Evolutionary conservation across 2,113 vertebrate species (phyloP), one percentile per base, ranked within the genome.

Genomic region (Lasiurus cinereus): DNA sequence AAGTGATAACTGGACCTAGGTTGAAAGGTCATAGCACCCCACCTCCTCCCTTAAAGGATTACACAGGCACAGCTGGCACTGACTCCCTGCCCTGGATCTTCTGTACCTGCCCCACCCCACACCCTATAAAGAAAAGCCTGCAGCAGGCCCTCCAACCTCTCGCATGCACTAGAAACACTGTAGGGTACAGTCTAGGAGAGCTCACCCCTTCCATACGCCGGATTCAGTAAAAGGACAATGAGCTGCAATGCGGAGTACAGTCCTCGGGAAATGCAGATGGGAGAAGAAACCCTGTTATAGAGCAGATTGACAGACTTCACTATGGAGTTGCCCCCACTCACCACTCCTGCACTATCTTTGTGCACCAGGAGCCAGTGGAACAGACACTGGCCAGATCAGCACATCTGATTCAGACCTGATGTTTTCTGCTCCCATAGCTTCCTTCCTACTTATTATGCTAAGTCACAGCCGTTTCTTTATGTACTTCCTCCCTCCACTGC

Each of bases 31-130:
- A 73, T 8, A 2, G 33, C 62, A 78, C n/a, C n/a, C 19, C 8
- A 6, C 21, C 19, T 8, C 19, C 19, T 64, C 31, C 6, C n/a
- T 29, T 8, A 2, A 13, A 73, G 72, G 11, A n/a, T 0, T 0
- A 19, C 19, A 9, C 14, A 5, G 46, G 18, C 5, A 27, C 8
- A 8, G 3, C 43, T 27, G 46, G 31, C 4, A 13, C 0, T 6
- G 8, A 15, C 16, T n/a, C 16, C 22, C n/a, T 56, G 21, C 56
- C 22, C 56, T 59, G 22, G 31, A 54, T 70, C 50, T 64, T 16
- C 29, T 16, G 8, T 10, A 9, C 72, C 69, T 80, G 22, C 18
- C 14, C 14, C 11, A 24, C 64, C 8, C n/a, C 36, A 1, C 1
- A 11, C 8, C 27, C 10, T 56, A 27, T 18, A 21, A 39, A 62